Base-by-base conservation (phyloP, 2,888 invertebrate genomes). In the Odontocolon sp. region DNA sequence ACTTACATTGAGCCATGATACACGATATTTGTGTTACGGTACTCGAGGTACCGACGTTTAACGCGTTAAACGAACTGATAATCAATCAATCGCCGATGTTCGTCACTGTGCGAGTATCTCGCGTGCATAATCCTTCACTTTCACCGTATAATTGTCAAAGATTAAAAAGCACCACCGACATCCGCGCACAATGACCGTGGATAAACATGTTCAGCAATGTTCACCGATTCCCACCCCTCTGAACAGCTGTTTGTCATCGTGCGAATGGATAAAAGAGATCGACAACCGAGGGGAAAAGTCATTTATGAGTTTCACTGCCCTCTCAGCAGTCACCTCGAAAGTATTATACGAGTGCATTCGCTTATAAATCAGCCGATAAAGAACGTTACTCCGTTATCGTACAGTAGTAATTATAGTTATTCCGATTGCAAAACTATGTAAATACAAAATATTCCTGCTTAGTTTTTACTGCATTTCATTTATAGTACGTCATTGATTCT, bases 1-100 rank as follows among this genome's bases (percentile, higher is more conserved):
- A 92, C 87, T 93, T 94, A 85, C 93, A 93, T 82, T 93, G 92
- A 80, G 92, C 92, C 93, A 93, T 94, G 26, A 23, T 75, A 40
- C 36, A 31, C 40, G n/a, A 16, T 56, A 21, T 57, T 38, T 36
- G 38, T 21, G 9, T 26, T 36, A 59, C 14, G 23, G 33, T 18
- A 9, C 2, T 4, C 21, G 1, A 8, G 2, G 28, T 9, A 38
- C 36, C 21, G 5, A 2, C 47, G n/a, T 47, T 11, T 3, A 38
- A 11, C 21, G 18, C 36, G 36, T 36, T 38, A 28, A 26, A 54
- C 9, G 6, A 50, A 64, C 8, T 64, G 64, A 45, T 18, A 33
- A 64, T 68, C 23, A 18, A 16, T 21, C 61, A 21, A 61, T 61
- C 45, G 16, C 28, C 42, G 28, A 18, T 33, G 23, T 21, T 23